These are phyloP conservation scores for Fratercula arctica DNA, from an alignment of 2,797 vertebrate species.

Conservation along the genomic window DNA sequence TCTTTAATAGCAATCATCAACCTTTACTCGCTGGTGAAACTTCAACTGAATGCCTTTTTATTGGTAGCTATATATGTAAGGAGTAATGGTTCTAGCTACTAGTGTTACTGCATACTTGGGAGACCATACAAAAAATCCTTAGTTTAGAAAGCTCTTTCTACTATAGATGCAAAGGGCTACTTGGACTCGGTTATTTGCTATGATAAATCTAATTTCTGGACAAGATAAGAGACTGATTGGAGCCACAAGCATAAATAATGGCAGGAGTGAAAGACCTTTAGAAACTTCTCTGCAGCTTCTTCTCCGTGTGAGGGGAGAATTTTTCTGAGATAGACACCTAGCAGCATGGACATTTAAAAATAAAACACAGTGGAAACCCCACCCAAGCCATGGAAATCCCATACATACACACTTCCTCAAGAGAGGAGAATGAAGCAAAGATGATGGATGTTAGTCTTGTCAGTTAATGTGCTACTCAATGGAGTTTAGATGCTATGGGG, in stretches of 20 bases:
- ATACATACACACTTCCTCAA: background rate
- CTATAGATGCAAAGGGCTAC: background rate
- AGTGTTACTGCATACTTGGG: background rate
- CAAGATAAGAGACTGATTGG: background rate
- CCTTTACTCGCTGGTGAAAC: background rate
- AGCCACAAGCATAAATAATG: background rate
- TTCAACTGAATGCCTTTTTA: background rate
- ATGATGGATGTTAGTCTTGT: conserved; percentile 34
- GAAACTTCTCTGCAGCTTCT: background rate
- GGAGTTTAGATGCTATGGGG: conserved; percentile 21
- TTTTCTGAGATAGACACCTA: background rate
- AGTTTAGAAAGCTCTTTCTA: background rate
- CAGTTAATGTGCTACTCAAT: conserved; percentile 37
- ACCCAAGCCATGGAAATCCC: background rate
- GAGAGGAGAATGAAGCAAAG: conserved; percentile 4
- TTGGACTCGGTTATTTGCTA: background rate
- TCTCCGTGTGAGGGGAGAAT: background rate
- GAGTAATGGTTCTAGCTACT: background rate
- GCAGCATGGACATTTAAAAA: background rate
- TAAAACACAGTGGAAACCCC: background rate
- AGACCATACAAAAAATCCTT: background rate
- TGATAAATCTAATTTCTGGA: background rate
- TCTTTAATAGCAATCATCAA: background rate
- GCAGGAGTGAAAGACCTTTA: background rate
- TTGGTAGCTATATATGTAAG: background rate